Evolutionary conservation across 2,797 vertebrate species (phyloP).

Genomic region (Etheostoma nigrum): DNA sequence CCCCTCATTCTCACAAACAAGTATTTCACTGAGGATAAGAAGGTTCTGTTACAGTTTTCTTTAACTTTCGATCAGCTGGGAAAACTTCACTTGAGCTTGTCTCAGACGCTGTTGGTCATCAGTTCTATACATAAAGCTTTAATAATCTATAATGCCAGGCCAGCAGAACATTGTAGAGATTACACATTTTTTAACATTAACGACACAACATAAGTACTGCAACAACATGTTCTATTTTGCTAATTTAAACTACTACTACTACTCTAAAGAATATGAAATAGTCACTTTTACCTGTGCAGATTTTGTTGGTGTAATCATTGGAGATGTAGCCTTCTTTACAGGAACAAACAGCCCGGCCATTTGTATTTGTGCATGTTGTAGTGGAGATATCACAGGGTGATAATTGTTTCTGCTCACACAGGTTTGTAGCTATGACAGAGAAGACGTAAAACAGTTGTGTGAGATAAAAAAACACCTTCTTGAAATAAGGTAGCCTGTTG

Average conservation of each 20-base stretch:
- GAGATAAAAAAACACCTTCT: not conserved
- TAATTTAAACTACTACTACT: not conserved
- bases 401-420: slow-evolving; percentile 46
- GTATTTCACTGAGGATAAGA: slow-evolving; percentile 38
- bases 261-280: not conserved
- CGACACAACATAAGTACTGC: not conserved
- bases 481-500: not conserved
- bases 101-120: slow-evolving; percentile 29
- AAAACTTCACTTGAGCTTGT: slow-evolving; percentile 18
- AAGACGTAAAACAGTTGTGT: not conserved
- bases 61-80: slow-evolving; percentile 24
- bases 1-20: slow-evolving; percentile 58
- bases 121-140: slow-evolving; percentile 12
- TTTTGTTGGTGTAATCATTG: slow-evolving; percentile 25
- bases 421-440: slow-evolving; percentile 23
- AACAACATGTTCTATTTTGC: not conserved
- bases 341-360: slow-evolving; percentile 53
- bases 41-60: slow-evolving; percentile 42
- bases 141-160: not conserved
- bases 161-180: not conserved
- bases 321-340: slow-evolving; percentile 74
- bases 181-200: not conserved
- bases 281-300: slow-evolving; percentile 76
- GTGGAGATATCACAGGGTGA: slow-evolving; percentile 69
- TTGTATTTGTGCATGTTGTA: slow-evolving; percentile 23